Conservation (phyloP, 2,113 vertebrate genomes). For the Morone chrysops region DNA sequence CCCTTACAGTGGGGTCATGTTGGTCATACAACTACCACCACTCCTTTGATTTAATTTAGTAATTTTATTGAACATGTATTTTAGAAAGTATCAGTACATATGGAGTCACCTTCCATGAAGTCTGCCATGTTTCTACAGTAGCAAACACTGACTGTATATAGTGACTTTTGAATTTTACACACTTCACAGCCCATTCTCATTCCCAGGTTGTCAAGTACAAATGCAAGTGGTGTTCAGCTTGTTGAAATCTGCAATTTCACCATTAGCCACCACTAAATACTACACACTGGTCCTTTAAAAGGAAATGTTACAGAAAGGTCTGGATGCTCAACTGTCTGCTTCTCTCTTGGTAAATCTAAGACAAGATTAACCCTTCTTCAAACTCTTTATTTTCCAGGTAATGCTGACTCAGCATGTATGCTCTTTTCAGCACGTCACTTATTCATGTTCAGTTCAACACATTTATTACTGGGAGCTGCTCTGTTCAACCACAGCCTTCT, state of each 20-base stretch:
- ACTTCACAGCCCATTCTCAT: no score
- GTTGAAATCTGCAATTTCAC: no score
- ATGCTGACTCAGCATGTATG: background rate
- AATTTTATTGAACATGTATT: background rate
- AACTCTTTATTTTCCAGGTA: background rate
- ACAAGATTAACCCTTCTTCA: background rate
- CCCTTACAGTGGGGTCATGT: background rate
- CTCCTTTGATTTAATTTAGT: background rate
- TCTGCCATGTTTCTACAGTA: no score
- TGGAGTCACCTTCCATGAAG: no score
- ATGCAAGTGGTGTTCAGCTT: no score
- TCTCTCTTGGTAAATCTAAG: background rate
- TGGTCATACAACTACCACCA: background rate
- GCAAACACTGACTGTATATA: no score
- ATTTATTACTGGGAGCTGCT: background rate
- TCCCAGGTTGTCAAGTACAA: no score
- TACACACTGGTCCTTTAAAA: background rate
- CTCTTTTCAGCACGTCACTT: background rate
- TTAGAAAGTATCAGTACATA: background rate
- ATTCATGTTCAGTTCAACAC: background rate
- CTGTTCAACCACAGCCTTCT: background rate
- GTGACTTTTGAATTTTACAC: no score
- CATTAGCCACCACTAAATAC: no score
- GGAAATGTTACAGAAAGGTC: background rate
- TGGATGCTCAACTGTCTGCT: background rate